Base-by-base conservation (phyloP, 2,888 invertebrate species). In the Drosophila eohydei region DNA sequence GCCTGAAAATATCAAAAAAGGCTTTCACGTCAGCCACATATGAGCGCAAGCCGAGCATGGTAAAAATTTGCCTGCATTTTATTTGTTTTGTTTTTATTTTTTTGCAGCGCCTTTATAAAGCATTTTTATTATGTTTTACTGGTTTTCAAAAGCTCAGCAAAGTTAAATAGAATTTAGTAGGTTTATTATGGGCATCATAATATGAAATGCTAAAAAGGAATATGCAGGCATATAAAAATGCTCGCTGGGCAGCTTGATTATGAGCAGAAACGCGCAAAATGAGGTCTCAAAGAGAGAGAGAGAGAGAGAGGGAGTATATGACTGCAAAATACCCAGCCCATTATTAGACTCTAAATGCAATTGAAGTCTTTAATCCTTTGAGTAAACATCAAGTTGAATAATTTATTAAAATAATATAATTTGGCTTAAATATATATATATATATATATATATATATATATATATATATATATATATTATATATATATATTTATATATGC, bases 91-190 rank as follows among this genome's bases (percentile, higher is more conserved):
- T 79, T 73, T 21, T 74, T 76, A 68, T 69, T 52, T 73, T 40
- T 62, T 63, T 61, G 62, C 59, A 57, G 36, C 48, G 66, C 74
- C 69, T 83, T 80, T 63, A 59, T 76, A 71, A 70, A 82, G 59
- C 62, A 67, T 71, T 80, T 78, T 72, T 65, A 56, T 76, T 71
- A 66, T 70, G 69, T 75, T 69, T 79, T 52, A 75, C 51, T 68
- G 66, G 61, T 52, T 76, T 70, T 71, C 51, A 74, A 83, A 87
- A 72, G 80, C 72, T 50, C 67, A 57, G 71, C 56, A 69, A 69
- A 62, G 71, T 74, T 85, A 85, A 83, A 85, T 87, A 85, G 87
- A 89, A 87, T 87, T 81, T 88, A 86, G 75, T 89, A 58, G 81
- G 85, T 88, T 89, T 84, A 85, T 85, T 89, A 85, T 72, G 68